These are phyloP conservation scores for Phyllotis vaccarum DNA, from an alignment of 2,797 vertebrate genomes.

Conservation along the genomic window DNA sequence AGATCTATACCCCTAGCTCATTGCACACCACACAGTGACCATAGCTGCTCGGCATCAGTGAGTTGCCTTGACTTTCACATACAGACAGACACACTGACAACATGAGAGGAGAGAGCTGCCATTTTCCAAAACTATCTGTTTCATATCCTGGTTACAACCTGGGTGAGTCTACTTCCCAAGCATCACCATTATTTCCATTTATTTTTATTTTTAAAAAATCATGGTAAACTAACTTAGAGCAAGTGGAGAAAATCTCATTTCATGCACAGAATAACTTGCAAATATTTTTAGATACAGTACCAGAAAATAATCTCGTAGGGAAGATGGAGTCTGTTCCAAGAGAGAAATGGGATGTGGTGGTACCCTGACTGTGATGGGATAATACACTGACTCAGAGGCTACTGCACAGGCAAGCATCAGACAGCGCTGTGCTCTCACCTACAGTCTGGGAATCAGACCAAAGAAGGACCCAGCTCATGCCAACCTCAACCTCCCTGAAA, in stretches of 20 bases:
- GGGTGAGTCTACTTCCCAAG: background rate
- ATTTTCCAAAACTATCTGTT: background rate
- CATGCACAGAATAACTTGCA: background rate
- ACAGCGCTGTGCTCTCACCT: too few species aligned
- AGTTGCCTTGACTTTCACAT: background rate
- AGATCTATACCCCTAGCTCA: background rate
- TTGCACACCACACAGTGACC: too few species aligned
- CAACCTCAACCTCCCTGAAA: background rate
- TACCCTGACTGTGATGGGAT: too few species aligned
- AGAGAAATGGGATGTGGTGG: too few species aligned
- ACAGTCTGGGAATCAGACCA: background rate
- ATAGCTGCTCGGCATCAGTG: background rate
- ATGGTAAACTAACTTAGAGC: background rate
- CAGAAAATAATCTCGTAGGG: too few species aligned
- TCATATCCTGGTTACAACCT: background rate
- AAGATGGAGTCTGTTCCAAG: too few species aligned
- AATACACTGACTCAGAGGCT: too few species aligned
- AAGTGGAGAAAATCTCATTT: background rate
- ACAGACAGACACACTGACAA: background rate
- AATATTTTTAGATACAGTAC: background rate
- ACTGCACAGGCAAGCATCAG: too few species aligned
- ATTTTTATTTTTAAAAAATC: background rate
- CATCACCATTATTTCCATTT: background rate
- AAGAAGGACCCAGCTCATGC: background rate
- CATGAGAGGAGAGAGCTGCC: background rate